Percentiles rank a stretch among this genome's conserved stretches.
Evolutionary conservation across 2,888 invertebrate genomes (phyloP).

Genomic region (Cylindroiulus punctatus): DNA sequence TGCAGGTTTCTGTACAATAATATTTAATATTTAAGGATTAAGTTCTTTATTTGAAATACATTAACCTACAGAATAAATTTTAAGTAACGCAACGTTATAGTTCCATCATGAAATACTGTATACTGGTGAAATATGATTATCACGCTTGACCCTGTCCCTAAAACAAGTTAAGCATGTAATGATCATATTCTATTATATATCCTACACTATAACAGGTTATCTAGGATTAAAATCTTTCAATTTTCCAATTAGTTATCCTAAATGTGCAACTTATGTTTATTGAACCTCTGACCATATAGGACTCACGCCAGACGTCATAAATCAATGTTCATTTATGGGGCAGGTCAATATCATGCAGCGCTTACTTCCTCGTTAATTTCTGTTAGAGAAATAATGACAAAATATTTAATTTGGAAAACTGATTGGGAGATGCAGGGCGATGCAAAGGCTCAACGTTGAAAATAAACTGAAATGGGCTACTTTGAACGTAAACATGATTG

Average conservation of each 20-base stretch:
- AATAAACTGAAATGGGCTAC: no score
- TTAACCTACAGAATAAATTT: no score
- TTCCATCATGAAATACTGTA: no score
- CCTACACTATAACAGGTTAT: not conserved
- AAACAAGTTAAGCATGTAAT: not conserved
- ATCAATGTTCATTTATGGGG: not conserved
- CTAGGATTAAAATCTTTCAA: not conserved
- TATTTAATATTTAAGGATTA: no score
- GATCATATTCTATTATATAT: not conserved
- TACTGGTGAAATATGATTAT: not conserved
- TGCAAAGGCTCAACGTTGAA: no score
- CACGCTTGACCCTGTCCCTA: not conserved
- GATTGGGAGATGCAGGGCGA: no score
- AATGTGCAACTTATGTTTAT: not conserved
- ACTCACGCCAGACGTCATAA: not conserved
- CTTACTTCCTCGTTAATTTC: not conserved
- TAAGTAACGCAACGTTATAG: no score
- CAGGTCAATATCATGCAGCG: not conserved
- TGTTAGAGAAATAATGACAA: no score
- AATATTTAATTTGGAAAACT: no score
- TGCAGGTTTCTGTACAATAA: no score
- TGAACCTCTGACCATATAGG: not conserved
- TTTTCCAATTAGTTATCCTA: not conserved
- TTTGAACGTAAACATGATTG: no score
- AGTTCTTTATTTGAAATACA: no score